Evolutionary conservation across 2,797 vertebrate genomes (phyloP), one percentile per base, ranked within the genome.

Genomic region (Linurgus olivaceus): DNA sequence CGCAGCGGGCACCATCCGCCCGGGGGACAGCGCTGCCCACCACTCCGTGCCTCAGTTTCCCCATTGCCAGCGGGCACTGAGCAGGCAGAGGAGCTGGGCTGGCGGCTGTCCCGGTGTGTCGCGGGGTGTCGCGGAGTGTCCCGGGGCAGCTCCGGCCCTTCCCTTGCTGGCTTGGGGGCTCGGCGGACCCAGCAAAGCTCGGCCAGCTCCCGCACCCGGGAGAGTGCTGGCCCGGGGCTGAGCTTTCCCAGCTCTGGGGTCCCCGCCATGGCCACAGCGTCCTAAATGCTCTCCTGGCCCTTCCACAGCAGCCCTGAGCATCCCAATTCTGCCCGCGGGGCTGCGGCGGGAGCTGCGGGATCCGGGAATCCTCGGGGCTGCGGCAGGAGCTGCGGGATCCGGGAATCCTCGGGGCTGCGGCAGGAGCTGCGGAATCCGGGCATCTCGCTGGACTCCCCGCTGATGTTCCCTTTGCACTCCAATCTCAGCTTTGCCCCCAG

Each of bases 401-500:
- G 37, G 37, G 37, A 37, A 37, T 37, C 37, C 37, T 37, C 37
- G 37, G 37, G 37, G 37, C 37, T 37, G 37, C 11, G 37, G 24
- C 47, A 48, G 24, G 47, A 48, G 47, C 47, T 47, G 45, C 45
- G 5, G 37, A 45, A 40, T 12, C 25, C 37, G 6, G 26, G 11
- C 3, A 29, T 35, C 14, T 25, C 61, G 15, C 15, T 10, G 54
- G 10, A 7, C 15, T 35, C 54, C 23, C 15, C 15, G 18, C 6
- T 29, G 57, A 20, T 12, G 48, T 2, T 31, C 62, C 28, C 23
- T 26, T 19, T 24, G 26, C 16, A 9, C 55, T 42, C 42, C 1
- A 0, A 2, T 17, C 50, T 51, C 47, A 44, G 45, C 3, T 1
- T 3, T 20, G 29, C 7, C 5, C 13, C 5, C 7, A 0, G 23